Evolutionary conservation across 2,888 invertebrate genomes (phyloP).

Genomic region (Drosophila recens): DNA sequence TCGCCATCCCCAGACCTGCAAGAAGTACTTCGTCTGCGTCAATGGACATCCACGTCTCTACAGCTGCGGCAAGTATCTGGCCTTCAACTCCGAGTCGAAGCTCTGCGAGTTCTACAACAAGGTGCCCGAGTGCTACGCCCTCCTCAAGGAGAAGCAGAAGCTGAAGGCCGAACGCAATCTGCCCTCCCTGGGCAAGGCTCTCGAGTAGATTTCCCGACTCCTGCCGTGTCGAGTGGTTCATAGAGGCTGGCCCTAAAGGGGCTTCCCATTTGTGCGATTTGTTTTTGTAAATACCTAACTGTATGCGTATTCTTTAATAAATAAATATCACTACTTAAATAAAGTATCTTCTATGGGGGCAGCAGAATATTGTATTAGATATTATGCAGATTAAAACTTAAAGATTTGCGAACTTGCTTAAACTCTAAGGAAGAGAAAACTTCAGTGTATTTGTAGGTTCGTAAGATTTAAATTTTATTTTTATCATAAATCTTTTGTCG

Average conservation of each 20-base stretch:
- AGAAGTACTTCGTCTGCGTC: slow-evolving; percentile 92
- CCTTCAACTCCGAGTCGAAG: slow-evolving; percentile 90
- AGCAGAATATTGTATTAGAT: too few species aligned
- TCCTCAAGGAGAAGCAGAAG: slow-evolving; percentile 77
- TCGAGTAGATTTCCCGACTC: slow-evolving; percentile 13
- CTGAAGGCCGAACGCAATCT: slow-evolving; percentile 58
- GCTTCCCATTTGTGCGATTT: slow-evolving; percentile 38
- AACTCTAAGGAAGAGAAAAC: not conserved
- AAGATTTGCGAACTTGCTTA: not conserved
- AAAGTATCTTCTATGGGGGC: not conserved
- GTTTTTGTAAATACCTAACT: slow-evolving; percentile 38
- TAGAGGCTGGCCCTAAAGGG: slow-evolving; percentile 60
- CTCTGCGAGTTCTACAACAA: slow-evolving; percentile 88
- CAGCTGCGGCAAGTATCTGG: slow-evolving; percentile 91
- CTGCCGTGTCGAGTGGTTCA: not conserved
- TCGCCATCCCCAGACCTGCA: slow-evolving; percentile 89
- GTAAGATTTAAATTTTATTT: slow-evolving; percentile 69
- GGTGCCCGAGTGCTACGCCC: slow-evolving; percentile 82
- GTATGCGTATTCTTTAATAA: slow-evolving; percentile 38
- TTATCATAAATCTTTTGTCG: slow-evolving; percentile 62
- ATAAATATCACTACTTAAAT: slow-evolving; percentile 37
- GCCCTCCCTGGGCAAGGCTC: slow-evolving; percentile 30
- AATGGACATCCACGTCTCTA: slow-evolving; percentile 90
- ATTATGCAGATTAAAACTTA: not conserved
- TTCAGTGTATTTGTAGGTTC: slow-evolving; percentile 37